Conservation (phyloP, 2,888 invertebrate species). For the Crematogaster levior region DNA sequence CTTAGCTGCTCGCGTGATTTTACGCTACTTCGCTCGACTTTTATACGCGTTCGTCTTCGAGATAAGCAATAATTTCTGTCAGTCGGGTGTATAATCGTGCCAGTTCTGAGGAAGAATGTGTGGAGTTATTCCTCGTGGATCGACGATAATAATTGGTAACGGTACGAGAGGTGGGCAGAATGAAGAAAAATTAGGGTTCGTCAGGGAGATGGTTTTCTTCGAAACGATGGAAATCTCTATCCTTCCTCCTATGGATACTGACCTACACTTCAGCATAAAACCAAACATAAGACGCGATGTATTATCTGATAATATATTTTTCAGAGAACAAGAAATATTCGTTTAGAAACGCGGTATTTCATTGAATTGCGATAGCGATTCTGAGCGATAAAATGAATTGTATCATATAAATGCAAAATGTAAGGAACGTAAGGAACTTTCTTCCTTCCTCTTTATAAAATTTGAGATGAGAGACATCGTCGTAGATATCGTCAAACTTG, state of each 20-base stretch:
- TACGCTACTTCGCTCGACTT: slow-evolving; percentile 45
- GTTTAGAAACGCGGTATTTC: background rate
- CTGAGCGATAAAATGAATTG: background rate
- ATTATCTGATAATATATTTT: slow-evolving; percentile 3
- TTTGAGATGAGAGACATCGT: background rate
- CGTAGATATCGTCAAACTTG: background rate
- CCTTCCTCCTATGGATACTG: background rate
- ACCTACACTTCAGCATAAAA: background rate
- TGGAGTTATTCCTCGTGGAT: slow-evolving; percentile 63
- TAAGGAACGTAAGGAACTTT: background rate
- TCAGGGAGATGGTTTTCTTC: slow-evolving; percentile 50
- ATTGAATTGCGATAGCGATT: background rate
- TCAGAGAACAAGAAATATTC: background rate
- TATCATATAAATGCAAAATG: background rate
- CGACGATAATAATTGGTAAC: slow-evolving; percentile 74
- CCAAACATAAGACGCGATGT: background rate
- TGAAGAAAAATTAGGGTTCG: slow-evolving; percentile 65
- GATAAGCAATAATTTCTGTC: slow-evolving; percentile 60
- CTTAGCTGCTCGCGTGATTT: slow-evolving; percentile 53
- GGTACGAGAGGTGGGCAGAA: slow-evolving; percentile 57
- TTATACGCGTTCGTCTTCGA: slow-evolving; percentile 55
- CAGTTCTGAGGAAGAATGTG: slow-evolving; percentile 48
- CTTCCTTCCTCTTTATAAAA: background rate
- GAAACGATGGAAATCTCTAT: slow-evolving; percentile 64
- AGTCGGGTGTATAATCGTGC: slow-evolving; percentile 64